These are phyloP conservation scores for Pollenia angustigena DNA, from an alignment of 2,888 invertebrate genomes.

Conservation along the genomic window DNA sequence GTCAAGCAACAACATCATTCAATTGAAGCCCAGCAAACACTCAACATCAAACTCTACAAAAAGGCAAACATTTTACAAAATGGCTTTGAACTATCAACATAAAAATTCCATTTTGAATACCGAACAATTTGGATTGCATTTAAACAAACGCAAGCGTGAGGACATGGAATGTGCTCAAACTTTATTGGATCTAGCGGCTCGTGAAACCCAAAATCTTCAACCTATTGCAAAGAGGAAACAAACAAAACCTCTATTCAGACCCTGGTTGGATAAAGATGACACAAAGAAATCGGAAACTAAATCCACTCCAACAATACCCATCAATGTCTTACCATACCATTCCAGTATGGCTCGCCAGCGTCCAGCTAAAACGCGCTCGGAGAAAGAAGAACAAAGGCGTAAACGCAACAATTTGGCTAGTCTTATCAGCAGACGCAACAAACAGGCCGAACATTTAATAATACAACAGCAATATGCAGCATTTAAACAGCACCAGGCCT, in stretches of 20 bases:
- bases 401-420: background rate
- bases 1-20: background rate
- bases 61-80: background rate
- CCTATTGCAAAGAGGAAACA: constrained; percentile 28
- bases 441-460: constrained; percentile 75
- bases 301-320: background rate
- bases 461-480: constrained; percentile 76
- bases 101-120: constrained; percentile 12
- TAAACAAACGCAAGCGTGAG: constrained; percentile 65
- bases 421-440: constrained; percentile 60
- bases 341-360: background rate
- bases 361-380: background rate
- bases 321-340: background rate
- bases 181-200: background rate
- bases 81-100: background rate
- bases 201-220: background rate
- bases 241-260: constrained; percentile 35
- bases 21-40: background rate
- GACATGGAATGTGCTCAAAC: background rate
- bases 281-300: background rate
- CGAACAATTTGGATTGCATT: constrained; percentile 62
- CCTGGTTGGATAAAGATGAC: constrained; percentile 31
- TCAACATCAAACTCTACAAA: background rate
- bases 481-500: constrained; percentile 72
- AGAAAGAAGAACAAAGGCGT: background rate